phyloP scores from a whole-genome alignment of 2,797 vertebrate genomes.

The Ctenochaetus hawaiiensis region DNA sequence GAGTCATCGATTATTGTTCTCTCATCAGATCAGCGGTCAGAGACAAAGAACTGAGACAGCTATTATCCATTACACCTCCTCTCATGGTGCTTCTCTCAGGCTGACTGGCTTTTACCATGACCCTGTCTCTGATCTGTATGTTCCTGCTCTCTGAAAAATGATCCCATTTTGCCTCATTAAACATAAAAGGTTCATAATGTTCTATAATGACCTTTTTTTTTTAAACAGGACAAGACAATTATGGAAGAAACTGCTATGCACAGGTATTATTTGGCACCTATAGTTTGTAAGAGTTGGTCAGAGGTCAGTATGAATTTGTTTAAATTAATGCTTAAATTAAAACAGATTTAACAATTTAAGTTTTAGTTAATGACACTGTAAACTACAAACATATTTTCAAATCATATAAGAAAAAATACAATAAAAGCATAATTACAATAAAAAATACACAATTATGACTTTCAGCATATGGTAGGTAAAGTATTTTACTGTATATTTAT shows the following conservation, averaged over 20 bases:
- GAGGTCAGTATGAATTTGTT: no score
- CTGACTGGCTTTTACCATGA: not conserved
- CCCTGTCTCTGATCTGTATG: not conserved
- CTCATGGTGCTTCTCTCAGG: constrained; percentile 1
- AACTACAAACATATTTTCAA: not conserved
- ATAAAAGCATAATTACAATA: not conserved
- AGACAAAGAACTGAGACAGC: constrained; percentile 14
- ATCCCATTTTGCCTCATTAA: not conserved
- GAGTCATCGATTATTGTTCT: constrained; percentile 60
- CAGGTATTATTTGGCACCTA: not conserved
- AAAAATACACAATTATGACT: not conserved
- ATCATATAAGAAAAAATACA: not conserved
- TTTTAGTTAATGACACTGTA: not conserved
- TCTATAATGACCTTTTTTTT: not conserved
- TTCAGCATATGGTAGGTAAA: not conserved
- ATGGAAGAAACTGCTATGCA: not conserved
- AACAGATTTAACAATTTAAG: not conserved
- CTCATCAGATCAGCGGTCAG: constrained; percentile 45
- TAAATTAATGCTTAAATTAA: not conserved
- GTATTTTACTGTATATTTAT: not conserved
- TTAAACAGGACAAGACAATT: not conserved
- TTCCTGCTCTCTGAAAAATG: not conserved
- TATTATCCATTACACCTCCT: constrained; percentile 43
- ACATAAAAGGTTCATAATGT: not conserved
- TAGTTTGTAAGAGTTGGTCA: no score